Evolutionary conservation across 2,888 invertebrate species (phyloP).

Genomic region (Sinohyriopsis cumingii): DNA sequence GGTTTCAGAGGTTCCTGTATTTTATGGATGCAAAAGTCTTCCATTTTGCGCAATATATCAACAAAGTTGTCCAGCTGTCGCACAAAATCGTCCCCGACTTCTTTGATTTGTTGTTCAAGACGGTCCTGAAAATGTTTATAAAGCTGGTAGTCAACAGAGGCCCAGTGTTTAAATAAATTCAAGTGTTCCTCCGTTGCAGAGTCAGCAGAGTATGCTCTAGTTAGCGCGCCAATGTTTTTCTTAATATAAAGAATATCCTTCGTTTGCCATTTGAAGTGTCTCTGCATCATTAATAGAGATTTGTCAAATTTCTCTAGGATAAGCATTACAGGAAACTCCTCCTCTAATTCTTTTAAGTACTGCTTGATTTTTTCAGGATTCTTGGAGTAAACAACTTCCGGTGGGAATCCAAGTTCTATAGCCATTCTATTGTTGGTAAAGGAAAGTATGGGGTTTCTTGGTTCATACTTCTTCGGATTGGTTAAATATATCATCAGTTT

Average conservation of each 20-base stretch:
- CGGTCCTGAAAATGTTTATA: constrained; percentile 54
- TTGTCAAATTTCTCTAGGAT: constrained; percentile 65
- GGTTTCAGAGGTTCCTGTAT: neutral
- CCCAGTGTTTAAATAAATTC: constrained; percentile 42
- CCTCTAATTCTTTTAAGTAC: constrained; percentile 46
- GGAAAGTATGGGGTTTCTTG: neutral
- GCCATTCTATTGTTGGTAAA: constrained; percentile 38
- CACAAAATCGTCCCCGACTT: constrained; percentile 32
- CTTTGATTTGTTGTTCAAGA: constrained; percentile 42
- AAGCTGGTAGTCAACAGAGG: constrained; percentile 55
- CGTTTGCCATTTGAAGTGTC: constrained; percentile 61
- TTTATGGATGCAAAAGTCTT: constrained; percentile 20
- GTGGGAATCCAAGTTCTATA: constrained; percentile 41
- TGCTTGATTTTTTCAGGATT: constrained; percentile 20
- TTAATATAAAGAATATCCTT: constrained; percentile 61
- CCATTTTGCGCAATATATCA: constrained; percentile 23
- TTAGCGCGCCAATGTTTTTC: constrained; percentile 34
- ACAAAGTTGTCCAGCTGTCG: constrained; percentile 43
- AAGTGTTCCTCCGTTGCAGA: constrained; percentile 32
- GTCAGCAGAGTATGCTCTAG: constrained; percentile 17
- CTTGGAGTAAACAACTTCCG: constrained; percentile 16
- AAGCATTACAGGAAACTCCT: constrained; percentile 59
- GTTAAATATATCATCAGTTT: neutral
- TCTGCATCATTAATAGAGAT: constrained; percentile 62
- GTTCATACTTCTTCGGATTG: constrained; percentile 1